Conservation (phyloP, 2,113 vertebrate species). For the Nymphicus hollandicus region DNA sequence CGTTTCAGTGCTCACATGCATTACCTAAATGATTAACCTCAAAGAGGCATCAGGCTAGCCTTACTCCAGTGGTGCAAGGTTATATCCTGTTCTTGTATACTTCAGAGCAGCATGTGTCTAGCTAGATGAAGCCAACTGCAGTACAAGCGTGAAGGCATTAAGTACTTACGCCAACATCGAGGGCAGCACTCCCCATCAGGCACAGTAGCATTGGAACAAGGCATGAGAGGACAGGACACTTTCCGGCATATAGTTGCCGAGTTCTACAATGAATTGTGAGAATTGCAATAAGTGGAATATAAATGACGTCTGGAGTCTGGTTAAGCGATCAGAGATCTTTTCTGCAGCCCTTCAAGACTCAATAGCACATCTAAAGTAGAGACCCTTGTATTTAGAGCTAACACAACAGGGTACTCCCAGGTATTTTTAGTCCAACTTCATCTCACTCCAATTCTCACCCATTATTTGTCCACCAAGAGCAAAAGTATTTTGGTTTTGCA, state of each 20-base stretch:
- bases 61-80: neutral
- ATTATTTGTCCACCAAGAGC: neutral
- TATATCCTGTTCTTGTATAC: neutral
- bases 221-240: conserved; percentile 94
- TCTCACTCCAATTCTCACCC: neutral
- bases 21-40: neutral
- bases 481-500: neutral
- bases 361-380: neutral
- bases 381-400: neutral
- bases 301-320: neutral
- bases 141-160: neutral
- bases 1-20: neutral
- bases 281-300: neutral
- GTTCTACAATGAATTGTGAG: conserved; percentile 76
- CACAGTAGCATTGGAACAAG: conserved; percentile 92
- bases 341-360: neutral
- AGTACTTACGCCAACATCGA: conserved; percentile 89
- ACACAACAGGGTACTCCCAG: neutral
- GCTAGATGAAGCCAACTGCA: neutral
- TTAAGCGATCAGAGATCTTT: neutral
- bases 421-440: neutral
- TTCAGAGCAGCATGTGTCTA: neutral
- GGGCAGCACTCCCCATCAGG: conserved; percentile 98
- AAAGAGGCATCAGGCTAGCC: neutral
- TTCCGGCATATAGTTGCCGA: conserved; percentile 93